Evolutionary conservation across 2,113 vertebrate genomes (phyloP).

Genomic region (Crotalus viridis): DNA sequence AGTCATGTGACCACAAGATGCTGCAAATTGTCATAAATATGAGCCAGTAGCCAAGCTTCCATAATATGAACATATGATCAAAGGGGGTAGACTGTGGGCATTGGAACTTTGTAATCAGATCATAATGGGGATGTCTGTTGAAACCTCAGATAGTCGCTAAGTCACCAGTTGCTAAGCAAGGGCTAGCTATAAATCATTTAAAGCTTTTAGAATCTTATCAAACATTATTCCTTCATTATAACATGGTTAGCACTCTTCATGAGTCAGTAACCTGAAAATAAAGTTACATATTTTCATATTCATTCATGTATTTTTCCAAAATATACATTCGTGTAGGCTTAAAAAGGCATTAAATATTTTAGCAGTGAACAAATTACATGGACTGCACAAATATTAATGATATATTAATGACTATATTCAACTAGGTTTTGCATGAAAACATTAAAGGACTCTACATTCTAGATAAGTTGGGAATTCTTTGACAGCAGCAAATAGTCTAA

Average conservation of each 20-base stretch:
- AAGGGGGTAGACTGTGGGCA: too few species aligned
- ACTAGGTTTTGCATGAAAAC: not conserved
- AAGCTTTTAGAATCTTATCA: not conserved
- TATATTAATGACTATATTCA: not conserved
- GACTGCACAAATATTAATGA: not conserved
- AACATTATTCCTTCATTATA: not conserved
- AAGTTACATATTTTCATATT: not conserved
- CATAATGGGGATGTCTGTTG: not conserved
- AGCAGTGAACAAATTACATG: not conserved
- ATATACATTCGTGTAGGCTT: not conserved
- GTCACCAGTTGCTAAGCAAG: not conserved
- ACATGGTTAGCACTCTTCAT: not conserved
- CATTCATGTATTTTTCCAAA: not conserved
- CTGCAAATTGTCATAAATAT: too few species aligned
- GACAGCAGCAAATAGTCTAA: not conserved
- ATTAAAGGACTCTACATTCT: not conserved
- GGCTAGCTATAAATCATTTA: not conserved
- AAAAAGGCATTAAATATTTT: not conserved
- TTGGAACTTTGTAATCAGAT: too few species aligned
- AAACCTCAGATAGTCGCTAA: not conserved
- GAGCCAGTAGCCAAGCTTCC: too few species aligned
- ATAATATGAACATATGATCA: too few species aligned
- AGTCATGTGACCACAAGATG: too few species aligned
- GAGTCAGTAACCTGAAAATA: not conserved
- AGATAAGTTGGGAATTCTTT: not conserved